Conservation (phyloP, 2,888 invertebrate genomes). For the Tachina lurida region DNA sequence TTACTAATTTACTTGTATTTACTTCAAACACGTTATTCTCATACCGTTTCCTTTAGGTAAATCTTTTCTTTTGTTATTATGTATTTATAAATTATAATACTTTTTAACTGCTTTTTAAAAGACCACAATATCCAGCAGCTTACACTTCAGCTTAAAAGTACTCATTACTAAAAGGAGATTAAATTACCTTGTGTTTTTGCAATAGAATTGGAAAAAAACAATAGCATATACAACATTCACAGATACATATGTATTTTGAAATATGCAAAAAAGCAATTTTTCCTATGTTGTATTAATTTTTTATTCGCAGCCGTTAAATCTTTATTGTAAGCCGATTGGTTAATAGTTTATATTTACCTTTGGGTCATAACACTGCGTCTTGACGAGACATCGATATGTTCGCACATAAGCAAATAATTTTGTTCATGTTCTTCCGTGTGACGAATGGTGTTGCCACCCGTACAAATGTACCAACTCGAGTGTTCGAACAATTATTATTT, state of each 20-base stretch:
- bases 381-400: no score
- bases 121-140: constrained; percentile 65
- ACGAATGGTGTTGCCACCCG: no score
- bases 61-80: constrained; percentile 18
- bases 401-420: no score
- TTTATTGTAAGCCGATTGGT: background rate
- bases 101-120: constrained; percentile 55
- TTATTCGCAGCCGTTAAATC: background rate
- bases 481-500: no score
- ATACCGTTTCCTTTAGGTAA: constrained; percentile 27
- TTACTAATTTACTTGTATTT: constrained; percentile 34
- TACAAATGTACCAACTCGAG: no score
- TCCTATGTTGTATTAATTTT: background rate
- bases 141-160: constrained; percentile 58
- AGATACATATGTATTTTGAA: background rate
- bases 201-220: constrained; percentile 16
- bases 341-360: background rate
- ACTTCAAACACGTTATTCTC: constrained; percentile 51
- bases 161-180: constrained; percentile 55
- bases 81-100: background rate
- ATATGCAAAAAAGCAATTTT: background rate
- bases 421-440: no score
- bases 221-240: background rate
- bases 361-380: background rate
- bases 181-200: constrained; percentile 51